Percentiles rank a stretch among this genome's conserved stretches.
phyloP scores from a whole-genome alignment of 2,888 invertebrate genomes.

The Chymomyza caudatula region DNA sequence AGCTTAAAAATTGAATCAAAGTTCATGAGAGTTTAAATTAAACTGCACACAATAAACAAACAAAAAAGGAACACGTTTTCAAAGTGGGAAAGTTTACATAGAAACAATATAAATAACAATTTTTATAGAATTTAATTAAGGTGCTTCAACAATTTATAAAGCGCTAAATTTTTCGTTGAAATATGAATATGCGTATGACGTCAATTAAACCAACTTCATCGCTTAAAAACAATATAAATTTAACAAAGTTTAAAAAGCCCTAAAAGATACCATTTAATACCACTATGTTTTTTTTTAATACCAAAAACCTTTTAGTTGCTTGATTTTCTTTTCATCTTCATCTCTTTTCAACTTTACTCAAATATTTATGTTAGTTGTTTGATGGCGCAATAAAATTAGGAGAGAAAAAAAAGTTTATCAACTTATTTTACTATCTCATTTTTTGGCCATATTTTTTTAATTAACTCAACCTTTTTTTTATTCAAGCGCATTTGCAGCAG shows the following conservation, averaged over 20 bases:
- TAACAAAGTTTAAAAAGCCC: neutral
- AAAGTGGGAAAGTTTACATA: too few species aligned
- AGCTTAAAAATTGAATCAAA: too few species aligned
- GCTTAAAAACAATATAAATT: neutral
- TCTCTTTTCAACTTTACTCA: neutral
- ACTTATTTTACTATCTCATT: conserved; percentile 21
- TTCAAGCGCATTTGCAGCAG: conserved; percentile 39
- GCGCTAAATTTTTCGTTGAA: too few species aligned
- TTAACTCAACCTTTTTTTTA: conserved; percentile 22
- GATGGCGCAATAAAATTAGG: neutral
- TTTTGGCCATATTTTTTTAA: conserved; percentile 18
- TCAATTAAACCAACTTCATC: neutral
- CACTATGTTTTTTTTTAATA: neutral
- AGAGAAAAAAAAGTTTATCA: neutral
- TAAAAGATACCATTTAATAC: neutral
- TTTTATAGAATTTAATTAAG: too few species aligned
- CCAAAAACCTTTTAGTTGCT: neutral
- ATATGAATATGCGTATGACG: too few species aligned
- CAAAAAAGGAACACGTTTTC: too few species aligned
- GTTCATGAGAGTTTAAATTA: too few species aligned
- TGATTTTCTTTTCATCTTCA: neutral
- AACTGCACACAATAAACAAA: too few species aligned
- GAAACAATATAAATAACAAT: too few species aligned
- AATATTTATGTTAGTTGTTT: neutral
- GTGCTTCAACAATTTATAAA: too few species aligned